Evolutionary conservation across 2,888 invertebrate genomes (phyloP).

Genomic region (Drosophila kambysellisi): DNA sequence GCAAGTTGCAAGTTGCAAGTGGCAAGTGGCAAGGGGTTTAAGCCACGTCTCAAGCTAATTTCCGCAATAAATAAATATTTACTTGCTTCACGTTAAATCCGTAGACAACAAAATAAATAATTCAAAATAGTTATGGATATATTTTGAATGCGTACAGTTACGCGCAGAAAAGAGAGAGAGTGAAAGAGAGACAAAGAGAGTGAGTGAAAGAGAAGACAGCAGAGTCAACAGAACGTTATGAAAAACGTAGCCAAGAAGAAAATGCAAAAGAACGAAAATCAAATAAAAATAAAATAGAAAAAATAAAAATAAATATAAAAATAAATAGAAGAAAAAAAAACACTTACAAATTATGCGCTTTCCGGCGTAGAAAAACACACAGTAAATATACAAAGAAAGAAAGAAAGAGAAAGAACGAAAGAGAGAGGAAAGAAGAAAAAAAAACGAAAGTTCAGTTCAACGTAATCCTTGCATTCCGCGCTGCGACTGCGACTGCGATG

Average conservation of each 20-base stretch:
- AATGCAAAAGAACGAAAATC: constrained; percentile 34
- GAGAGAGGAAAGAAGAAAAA: background rate
- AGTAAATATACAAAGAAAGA: background rate
- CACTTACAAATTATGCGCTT: constrained; percentile 33
- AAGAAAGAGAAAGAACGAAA: background rate
- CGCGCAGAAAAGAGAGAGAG: background rate
- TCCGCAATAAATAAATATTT: constrained; percentile 1
- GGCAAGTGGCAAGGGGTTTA: background rate
- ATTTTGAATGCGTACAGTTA: constrained; percentile 31
- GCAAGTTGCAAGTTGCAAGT: background rate
- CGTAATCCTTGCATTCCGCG: constrained; percentile 2
- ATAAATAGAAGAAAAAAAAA: constrained; percentile 27
- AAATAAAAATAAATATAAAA: constrained; percentile 12
- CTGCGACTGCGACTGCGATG: background rate
- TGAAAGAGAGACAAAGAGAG: background rate
- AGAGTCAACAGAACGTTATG: constrained; percentile 1
- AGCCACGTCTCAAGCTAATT: background rate
- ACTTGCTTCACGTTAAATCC: background rate
- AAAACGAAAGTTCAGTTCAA: constrained; percentile 27
- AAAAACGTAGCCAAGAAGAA: constrained; percentile 19
- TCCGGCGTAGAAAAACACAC: background rate
- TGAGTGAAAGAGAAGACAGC: background rate
- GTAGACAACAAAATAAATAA: background rate
- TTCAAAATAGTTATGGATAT: background rate
- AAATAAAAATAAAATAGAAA: constrained; percentile 28